Evolutionary conservation across 2,888 invertebrate genomes (phyloP).

Genomic region (Vanessa cardui): DNA sequence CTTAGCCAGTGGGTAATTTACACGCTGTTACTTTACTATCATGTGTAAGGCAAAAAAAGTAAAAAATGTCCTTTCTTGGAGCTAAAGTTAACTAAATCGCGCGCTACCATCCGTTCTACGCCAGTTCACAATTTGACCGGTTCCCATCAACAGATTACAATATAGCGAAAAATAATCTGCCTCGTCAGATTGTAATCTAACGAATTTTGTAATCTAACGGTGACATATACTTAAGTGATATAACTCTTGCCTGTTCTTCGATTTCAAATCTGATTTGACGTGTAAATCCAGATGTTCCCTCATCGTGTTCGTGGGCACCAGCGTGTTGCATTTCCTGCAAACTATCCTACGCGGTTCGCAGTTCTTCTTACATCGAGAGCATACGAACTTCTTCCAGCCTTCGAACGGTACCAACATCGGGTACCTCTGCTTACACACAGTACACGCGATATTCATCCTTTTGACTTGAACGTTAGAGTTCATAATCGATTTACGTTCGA

Average conservation of each 20-base stretch:
- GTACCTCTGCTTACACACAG: conserved; percentile 46
- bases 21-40: too few relatives aligned
- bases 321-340: conserved; percentile 46
- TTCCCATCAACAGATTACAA: too few relatives aligned
- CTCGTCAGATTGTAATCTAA: too few relatives aligned
- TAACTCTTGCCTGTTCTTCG: conserved; percentile 45
- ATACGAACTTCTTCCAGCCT: conserved; percentile 49
- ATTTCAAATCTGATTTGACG: conserved; percentile 44
- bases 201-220: too few relatives aligned
- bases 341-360: conserved; percentile 34
- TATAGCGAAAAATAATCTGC: too few relatives aligned
- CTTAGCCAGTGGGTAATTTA: too few relatives aligned
- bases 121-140: too few relatives aligned
- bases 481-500: conserved; percentile 29
- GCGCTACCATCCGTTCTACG: too few relatives aligned
- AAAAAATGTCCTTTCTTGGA: too few relatives aligned
- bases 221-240: background rate
- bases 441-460: conserved; percentile 46
- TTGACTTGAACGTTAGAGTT: conserved; percentile 38
- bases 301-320: conserved; percentile 42
- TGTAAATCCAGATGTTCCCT: conserved; percentile 47
- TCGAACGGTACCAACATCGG: conserved; percentile 50
- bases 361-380: conserved; percentile 59
- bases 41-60: too few relatives aligned
- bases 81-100: too few relatives aligned